Evolutionary conservation across 2,888 invertebrate species (phyloP).

Genomic region (Perizoma affinitatum): DNA sequence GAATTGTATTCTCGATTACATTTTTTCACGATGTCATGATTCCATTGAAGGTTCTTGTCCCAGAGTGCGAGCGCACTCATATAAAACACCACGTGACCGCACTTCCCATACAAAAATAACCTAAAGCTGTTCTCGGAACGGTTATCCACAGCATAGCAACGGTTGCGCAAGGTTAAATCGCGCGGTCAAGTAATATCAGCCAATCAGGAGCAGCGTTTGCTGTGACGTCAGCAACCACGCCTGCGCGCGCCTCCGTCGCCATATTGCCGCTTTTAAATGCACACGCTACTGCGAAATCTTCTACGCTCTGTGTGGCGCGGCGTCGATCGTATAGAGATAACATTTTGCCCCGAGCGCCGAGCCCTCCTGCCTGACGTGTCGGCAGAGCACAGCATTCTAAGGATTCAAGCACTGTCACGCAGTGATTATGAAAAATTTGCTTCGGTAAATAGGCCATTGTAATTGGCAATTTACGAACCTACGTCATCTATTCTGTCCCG

Average conservation of each 20-base stretch:
- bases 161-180: slow-evolving; percentile 78
- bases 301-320: slow-evolving; percentile 31
- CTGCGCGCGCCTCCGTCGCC: slow-evolving; percentile 81
- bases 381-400: slow-evolving; percentile 26
- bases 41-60: slow-evolving; percentile 8
- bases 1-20: neutral
- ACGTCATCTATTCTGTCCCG: slow-evolving; percentile 34
- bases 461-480: slow-evolving; percentile 41
- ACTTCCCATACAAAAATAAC: slow-evolving; percentile 34
- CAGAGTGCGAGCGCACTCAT: slow-evolving; percentile 25
- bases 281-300: slow-evolving; percentile 52
- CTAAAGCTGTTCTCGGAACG: slow-evolving; percentile 63
- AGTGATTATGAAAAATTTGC: slow-evolving; percentile 45
- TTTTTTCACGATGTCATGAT: neutral
- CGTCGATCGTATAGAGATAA: slow-evolving; percentile 41
- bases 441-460: slow-evolving; percentile 44
- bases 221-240: slow-evolving; percentile 82
- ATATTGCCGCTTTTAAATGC: slow-evolving; percentile 64
- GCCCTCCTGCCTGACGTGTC: slow-evolving; percentile 49
- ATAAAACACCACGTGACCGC: slow-evolving; percentile 40
- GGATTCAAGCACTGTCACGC: slow-evolving; percentile 28
- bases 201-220: slow-evolving; percentile 61
- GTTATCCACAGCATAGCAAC: slow-evolving; percentile 74
- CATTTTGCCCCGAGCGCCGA: slow-evolving; percentile 42
- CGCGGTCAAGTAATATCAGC: slow-evolving; percentile 59